Evolutionary conservation across 2,113 vertebrate genomes (phyloP).

Genomic region (Paradoxurus hermaphroditus): DNA sequence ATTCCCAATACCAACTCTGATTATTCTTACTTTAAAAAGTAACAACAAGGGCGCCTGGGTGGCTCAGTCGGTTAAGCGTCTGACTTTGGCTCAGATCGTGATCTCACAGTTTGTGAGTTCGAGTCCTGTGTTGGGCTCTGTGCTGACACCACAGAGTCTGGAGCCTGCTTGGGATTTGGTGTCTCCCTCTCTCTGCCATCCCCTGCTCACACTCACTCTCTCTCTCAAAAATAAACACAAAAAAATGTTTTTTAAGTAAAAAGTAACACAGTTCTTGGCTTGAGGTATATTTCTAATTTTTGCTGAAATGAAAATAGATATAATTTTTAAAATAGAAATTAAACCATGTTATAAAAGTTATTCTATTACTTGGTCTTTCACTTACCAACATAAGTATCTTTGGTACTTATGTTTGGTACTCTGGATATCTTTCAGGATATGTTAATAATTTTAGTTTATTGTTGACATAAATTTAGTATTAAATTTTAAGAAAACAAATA

Average conservation of each 20-base stretch:
- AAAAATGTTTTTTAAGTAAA: background rate
- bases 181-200: too few species aligned
- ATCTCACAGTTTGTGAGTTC: too few species aligned
- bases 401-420: too few species aligned
- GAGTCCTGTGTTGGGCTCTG: too few species aligned
- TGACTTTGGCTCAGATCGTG: too few species aligned
- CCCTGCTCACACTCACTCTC: too few species aligned
- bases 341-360: background rate
- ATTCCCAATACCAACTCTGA: background rate
- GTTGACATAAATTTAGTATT: background rate
- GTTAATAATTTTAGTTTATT: background rate
- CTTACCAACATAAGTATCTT: too few species aligned
- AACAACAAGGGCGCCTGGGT: background rate
- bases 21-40: constrained; percentile 32
- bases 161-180: too few species aligned
- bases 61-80: too few species aligned
- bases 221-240: too few species aligned
- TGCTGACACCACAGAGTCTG: too few species aligned
- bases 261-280: background rate
- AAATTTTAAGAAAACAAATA: constrained; percentile 34
- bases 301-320: background rate
- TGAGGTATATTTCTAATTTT: background rate
- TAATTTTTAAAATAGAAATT: constrained; percentile 26
- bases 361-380: background rate
- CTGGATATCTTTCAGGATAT: background rate